Evolutionary conservation across 2,888 invertebrate genomes (phyloP), one percentile per base, ranked within the genome.

Genomic region (Platycheirus rosarum): DNA sequence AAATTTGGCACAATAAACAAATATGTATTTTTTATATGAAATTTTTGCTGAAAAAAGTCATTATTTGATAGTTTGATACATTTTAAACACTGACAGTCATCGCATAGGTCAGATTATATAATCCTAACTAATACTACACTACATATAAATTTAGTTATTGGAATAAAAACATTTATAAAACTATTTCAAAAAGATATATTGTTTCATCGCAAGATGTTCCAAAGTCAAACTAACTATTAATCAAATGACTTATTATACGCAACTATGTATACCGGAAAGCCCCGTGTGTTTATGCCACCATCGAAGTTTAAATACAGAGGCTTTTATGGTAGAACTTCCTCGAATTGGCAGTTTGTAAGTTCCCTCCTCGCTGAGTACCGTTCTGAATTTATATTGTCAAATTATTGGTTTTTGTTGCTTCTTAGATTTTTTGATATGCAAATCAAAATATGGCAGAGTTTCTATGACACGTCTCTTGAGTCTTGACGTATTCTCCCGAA

Each of bases 381-480:
- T 42, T 13, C 57, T 65, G 79, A 69, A 79, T 70, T 46, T 79
- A 65, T 75, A 79, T 79, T 63, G 23, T 26, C 79, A 51, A 37
- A 79, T 79, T 79, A 79, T 69, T 55, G 29, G 6, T 8, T 26
- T 29, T 66, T 42, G 26, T 29, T 26, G 57, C 51, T 14, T 44
- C 46, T 60, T 53, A 14, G 42, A n/a, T 55, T 74, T 63, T 55
- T 1, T 48, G n/a, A 18, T 63, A 68, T 26, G 44, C 7, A 20
- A 42, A 20, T 42, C 18, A 6, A 44, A 65, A 44, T 65, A 77
- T 62, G 51, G 48, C 48, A 63, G 60, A 63, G 75, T 35, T 51
- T 75, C 2, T 20, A 16, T 29, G 18, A 44, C 40, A 60, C 60
- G 51, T 20, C 49, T 42, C 18, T 57, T 46, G 18, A 46, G 42